Evolutionary conservation across 2,888 invertebrate species (phyloP), one percentile per base, ranked within the genome.

Genomic region (Drosophila mulleri): DNA sequence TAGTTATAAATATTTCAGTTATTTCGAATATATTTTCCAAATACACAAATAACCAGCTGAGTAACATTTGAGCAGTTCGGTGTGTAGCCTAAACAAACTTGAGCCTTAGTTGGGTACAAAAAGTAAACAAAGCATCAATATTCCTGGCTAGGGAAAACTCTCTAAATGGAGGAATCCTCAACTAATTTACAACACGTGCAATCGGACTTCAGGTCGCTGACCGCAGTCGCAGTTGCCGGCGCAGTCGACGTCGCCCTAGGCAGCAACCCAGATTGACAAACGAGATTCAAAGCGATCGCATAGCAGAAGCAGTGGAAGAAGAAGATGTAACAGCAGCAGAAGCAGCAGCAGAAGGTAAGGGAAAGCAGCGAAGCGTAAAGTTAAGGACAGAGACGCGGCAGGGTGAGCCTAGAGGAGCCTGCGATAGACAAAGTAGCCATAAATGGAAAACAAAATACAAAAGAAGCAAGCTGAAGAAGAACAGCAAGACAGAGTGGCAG

Each of bases 181-280:
- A 80, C 88, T 78, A 85, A 88, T 85, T 89, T 89, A 83, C 83
- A 77, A 88, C 89, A 89, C 89, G 89, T 87, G 87, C 82, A 88
- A 77, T 75, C 85, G 75, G 57, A 58, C 63, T 68, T 67, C n/a
- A 74, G 87, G 87, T 85, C 87, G 85, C 82, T 88, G 87, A 89
- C 87, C 89, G 75, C 39, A 18, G 57, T 41, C 56, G 54, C 44
- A 44, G 44, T 44, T 20, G 44, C 44, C 20, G 44, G 44, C 88
- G 75, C 39, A 23, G 57, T 37, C 44, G 54, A 12, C 37, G 54
- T 54, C 39, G 56, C 35, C 75, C 84, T 80, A 63, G 59, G 61
- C 67, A 72, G 70, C 75, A 83, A 83, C 76, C 80, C 73, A 84
- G 87, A 86, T 84, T 83, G 89, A 88, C 88, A 84, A 83, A 84